Percentiles rank a stretch among this genome's conserved stretches.
Evolutionary conservation across 2,113 vertebrate species (phyloP).

Genomic region (Apodemus sylvaticus): DNA sequence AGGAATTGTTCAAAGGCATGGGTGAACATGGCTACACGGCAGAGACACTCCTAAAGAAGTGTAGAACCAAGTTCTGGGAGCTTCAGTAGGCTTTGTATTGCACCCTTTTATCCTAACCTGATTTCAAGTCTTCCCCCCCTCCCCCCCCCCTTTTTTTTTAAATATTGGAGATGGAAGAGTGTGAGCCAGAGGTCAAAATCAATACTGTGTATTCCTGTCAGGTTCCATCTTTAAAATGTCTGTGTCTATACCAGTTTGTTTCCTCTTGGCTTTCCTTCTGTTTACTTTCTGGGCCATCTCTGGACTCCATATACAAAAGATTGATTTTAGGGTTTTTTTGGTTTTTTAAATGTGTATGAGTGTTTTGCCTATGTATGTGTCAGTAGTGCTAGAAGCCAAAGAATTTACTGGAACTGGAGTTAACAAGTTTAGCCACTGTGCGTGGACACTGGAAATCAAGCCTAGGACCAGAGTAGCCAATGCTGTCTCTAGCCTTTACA

Average conservation of each 20-base stretch:
- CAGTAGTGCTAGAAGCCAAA: neutral
- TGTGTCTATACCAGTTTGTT: neutral
- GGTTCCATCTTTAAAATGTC: neutral
- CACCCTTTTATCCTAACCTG: too few relatives aligned
- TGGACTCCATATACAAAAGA: neutral
- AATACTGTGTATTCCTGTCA: too few relatives aligned
- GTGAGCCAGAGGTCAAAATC: neutral
- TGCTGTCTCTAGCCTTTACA: neutral
- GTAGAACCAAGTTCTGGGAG: neutral
- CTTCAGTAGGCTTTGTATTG: too few relatives aligned
- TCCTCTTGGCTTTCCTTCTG: too few relatives aligned
- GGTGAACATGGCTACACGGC: neutral
- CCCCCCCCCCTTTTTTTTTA: too few relatives aligned
- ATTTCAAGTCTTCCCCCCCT: too few relatives aligned
- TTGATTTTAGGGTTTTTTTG: too few relatives aligned
- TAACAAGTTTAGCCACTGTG: neutral
- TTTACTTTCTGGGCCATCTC: neutral
- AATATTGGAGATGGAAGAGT: neutral
- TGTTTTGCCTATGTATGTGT: neutral
- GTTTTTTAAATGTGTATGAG: neutral
- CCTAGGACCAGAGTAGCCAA: neutral
- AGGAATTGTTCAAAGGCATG: neutral
- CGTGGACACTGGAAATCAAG: neutral
- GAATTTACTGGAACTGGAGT: neutral
- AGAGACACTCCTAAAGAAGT: neutral